Evolutionary conservation across 2,888 invertebrate species (phyloP), one percentile per base, ranked within the genome.

Genomic region (Gortyna flavago): DNA sequence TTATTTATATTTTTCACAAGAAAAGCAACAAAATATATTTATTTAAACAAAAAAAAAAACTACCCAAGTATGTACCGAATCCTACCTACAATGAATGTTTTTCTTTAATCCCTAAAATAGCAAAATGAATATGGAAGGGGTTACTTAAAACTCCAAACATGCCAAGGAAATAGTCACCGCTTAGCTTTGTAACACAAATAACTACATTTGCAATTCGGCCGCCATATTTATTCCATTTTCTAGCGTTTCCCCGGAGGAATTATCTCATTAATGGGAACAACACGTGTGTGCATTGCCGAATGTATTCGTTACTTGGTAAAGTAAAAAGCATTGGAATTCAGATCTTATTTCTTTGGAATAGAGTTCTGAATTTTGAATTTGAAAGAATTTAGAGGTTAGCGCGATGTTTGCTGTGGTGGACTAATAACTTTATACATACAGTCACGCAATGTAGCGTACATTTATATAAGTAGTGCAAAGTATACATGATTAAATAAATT

Each of bases 211-310:
- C 91, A 89, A 92, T 93, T 90, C 87, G 79, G 90, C 85, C 85
- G 87, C 89, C 86, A 89, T 91, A 90, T 91, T 92, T 92, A 91
- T 91, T 91, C 89, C 90, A 92, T 91, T 91, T 91, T 90, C 90
- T 89, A 90, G 83, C 89, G 83, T 85, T 89, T 92, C 89, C 93
- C 92, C 86, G 25, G 87, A 90, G 93, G 91, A 89, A 91, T 93
- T 91, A 92, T 92, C 92, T 92, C 91, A 92, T 93, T 93, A 93
- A 92, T 90, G 89, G 86, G 84, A 89, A 92, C 92, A 92, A 88
- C 90, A 92, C 89, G 90, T 91, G 88, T 87, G 87, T 88, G 84
- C 86, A 86, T 79, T 78, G 75, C 83, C 81, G 83, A 85, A 86
- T 86, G 65, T 78, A 57, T 75, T 41, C n/a, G 41, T 13, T 67